Conservation (phyloP, 2,113 vertebrate genomes). For the Nycticebus coucang region DNA sequence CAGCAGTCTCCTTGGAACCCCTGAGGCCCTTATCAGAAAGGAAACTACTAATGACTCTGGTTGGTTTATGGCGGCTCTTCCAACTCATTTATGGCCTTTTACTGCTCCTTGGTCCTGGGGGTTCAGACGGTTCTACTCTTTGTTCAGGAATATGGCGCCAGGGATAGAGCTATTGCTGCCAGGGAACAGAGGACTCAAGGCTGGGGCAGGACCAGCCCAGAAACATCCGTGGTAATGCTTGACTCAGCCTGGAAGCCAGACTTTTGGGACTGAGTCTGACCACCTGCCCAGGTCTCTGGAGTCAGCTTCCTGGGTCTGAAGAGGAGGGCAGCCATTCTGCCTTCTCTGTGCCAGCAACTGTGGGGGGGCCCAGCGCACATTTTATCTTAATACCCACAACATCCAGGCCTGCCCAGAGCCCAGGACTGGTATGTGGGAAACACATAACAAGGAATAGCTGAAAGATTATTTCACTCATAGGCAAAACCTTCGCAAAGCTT, state of each 20-base stretch:
- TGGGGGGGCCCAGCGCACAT: rapidly evolving
- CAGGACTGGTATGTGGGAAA: neutral
- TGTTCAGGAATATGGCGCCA: slow-evolving; percentile 40
- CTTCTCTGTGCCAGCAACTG: rapidly evolving
- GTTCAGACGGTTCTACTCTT: slow-evolving; percentile 34
- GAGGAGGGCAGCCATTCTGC: rapidly evolving
- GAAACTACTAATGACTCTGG: slow-evolving; percentile 55
- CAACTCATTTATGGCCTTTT: slow-evolving; percentile 60
- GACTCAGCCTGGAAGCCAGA: neutral
- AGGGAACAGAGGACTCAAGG: neutral
- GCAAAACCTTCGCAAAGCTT: neutral
- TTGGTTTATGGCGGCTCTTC: slow-evolving; percentile 47
- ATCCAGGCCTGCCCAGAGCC: rapidly evolving
- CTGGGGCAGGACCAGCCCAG: neutral
- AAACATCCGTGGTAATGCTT: rapidly evolving
- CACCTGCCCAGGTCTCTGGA: neutral
- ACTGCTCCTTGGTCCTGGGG: slow-evolving; percentile 27
- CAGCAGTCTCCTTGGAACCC: neutral
- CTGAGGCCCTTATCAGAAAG: slow-evolving; percentile 64
- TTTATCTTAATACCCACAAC: neutral
- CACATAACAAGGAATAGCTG: neutral
- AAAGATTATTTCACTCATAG: neutral
- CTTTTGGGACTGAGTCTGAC: neutral
- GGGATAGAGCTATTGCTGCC: neutral
- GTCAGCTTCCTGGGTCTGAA: neutral